Evolutionary conservation across 1,140 invertebrate genomes (phyloP), one percentile per base, ranked within the genome.

Genomic region (Drosophila cardini): DNA sequence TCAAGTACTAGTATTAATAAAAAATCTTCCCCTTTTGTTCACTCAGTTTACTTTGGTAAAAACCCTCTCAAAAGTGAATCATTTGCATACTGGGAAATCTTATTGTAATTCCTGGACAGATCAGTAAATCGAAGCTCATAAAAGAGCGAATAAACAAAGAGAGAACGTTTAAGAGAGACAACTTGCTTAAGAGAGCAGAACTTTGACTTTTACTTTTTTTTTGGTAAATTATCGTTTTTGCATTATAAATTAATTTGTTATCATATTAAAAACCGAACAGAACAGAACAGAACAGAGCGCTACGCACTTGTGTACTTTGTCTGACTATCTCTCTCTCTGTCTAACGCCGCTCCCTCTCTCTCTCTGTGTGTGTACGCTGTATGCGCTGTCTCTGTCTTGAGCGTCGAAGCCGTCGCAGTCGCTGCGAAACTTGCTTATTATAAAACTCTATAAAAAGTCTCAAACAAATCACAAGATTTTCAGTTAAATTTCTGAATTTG

Each of bases 391-490:
- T 71, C 42, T 68, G 40, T 76, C 79, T 81, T 45, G 62, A 52
- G 55, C 63, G 57, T 64, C 36, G 57, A 75, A 67, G 57, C 53
- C 50, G 57, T 64, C 67, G 76, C 81, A 57, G 81, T 62, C 50
- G 77, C 72, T 38, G 72, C 57, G 50, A 64, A 63, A 50, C 56
- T 45, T 34, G 64, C 61, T 53, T 71, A 55, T 53, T 63, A 45
- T 61, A 74, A 86, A 76, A 77, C 70, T 83, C 74, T 91, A 91
- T 91, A 91, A 90, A 91, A 91, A 83, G 73, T 91, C 85, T 86
- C 76, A 86, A 86, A 76, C 81, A 89, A 90, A 90, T 91, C 84
- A 90, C 61, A 90, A 90, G 85, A 91, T 91, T 91, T 91, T 91
- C 90, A 91, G 90, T 91, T 91, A 77, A 91, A 80, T 83, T 91